Evolutionary conservation across 1,140 invertebrate species (phyloP).

Genomic region (Saccostrea cuccullata): DNA sequence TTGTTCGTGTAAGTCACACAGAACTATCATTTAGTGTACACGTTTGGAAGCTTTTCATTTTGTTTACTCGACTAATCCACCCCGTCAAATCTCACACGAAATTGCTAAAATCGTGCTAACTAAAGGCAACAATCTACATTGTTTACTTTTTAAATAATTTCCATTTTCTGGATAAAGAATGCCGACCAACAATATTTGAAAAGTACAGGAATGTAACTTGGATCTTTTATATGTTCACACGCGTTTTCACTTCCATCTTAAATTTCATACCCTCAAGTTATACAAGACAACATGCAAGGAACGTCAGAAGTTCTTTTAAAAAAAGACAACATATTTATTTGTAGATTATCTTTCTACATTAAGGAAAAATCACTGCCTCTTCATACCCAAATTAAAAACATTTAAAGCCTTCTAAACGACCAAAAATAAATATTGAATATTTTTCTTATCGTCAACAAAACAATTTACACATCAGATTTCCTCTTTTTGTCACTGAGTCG

Average conservation of each 20-base stretch:
- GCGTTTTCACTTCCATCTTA: neutral
- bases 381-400: neutral
- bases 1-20: neutral
- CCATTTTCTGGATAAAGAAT: neutral
- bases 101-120: slow-evolving; percentile 15
- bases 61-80: neutral
- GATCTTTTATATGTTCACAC: neutral
- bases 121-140: neutral
- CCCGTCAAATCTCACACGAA: neutral
- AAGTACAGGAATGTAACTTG: neutral
- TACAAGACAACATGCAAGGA: neutral
- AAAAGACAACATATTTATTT: slow-evolving; percentile 2
- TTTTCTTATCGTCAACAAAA: slow-evolving; percentile 8
- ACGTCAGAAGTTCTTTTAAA: neutral
- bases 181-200: slow-evolving; percentile 8
- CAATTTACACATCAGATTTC: neutral
- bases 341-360: neutral
- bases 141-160: slow-evolving; percentile 15
- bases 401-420: neutral
- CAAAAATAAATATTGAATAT: slow-evolving; percentile 9
- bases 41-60: neutral
- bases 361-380: neutral
- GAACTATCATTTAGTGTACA: neutral
- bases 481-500: neutral
- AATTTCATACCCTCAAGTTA: neutral